Conservation (phyloP, 2,797 vertebrate species). For the Rhinoraja longicauda region DNA sequence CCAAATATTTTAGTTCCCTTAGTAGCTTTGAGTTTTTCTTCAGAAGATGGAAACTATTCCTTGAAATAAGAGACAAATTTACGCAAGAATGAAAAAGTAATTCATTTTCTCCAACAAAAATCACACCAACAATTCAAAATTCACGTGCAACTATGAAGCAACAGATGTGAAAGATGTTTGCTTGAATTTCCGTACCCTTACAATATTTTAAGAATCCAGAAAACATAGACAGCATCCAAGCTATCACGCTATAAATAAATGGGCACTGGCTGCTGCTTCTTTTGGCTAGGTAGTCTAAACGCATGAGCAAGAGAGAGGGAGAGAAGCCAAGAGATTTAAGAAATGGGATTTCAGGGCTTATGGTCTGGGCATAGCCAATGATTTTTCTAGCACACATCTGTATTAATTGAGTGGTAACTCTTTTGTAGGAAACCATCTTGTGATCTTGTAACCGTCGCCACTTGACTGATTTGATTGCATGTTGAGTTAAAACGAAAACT, state of each 20-base stretch:
- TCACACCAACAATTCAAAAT: not conserved
- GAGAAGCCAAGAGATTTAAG: no score
- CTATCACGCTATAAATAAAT: not conserved
- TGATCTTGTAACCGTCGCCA: not conserved
- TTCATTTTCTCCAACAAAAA: not conserved
- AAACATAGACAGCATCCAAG: no score
- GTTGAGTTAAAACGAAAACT: not conserved
- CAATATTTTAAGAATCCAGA: not conserved
- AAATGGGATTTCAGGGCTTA: no score
- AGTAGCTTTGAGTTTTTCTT: constrained; percentile 97
- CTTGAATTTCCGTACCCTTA: not conserved
- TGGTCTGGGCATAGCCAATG: no score
- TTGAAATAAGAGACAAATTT: constrained; percentile 45
- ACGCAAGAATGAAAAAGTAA: not conserved
- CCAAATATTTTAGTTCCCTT: constrained; percentile 93
- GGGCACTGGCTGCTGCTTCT: no score
- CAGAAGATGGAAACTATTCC: constrained; percentile 92
- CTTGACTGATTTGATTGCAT: not conserved
- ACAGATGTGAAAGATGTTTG: not conserved
- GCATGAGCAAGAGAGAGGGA: no score
- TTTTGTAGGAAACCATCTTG: not conserved
- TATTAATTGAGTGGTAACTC: not conserved
- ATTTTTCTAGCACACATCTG: not conserved
- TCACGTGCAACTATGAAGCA: not conserved
- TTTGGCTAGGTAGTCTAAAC: no score